Evolutionary conservation across 2,797 vertebrate species (phyloP).

Genomic region (Austrolebias charrua): DNA sequence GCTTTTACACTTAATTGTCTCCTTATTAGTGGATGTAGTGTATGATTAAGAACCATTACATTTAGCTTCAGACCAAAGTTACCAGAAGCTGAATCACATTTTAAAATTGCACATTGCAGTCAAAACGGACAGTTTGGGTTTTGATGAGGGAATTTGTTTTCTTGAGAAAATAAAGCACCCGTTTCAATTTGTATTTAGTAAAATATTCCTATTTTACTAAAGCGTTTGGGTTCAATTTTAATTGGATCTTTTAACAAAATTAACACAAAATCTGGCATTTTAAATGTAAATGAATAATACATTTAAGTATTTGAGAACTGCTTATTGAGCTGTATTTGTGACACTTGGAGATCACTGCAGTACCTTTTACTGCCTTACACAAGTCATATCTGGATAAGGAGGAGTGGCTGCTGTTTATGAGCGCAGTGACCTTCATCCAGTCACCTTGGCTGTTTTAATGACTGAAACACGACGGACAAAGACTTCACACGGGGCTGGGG

Average conservation of each 20-base stretch:
- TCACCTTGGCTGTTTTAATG: slow-evolving; percentile 60
- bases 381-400: slow-evolving; percentile 52
- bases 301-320: slow-evolving; percentile 5
- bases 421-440: slow-evolving; percentile 52
- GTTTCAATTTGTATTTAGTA: neutral
- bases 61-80: slow-evolving; percentile 18
- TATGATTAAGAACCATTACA: slow-evolving; percentile 12
- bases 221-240: neutral
- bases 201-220: neutral
- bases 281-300: too few relatives aligned
- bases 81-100: slow-evolving; percentile 10
- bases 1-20: slow-evolving; percentile 31
- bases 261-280: neutral
- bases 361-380: slow-evolving; percentile 22
- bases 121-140: slow-evolving; percentile 1
- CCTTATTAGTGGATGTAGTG: slow-evolving; percentile 9
- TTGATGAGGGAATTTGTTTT: neutral
- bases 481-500: slow-evolving; percentile 8
- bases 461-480: slow-evolving; percentile 50
- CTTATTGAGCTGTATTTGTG: slow-evolving; percentile 6
- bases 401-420: slow-evolving; percentile 44
- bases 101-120: slow-evolving; percentile 13
- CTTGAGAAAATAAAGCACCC: too few relatives aligned
- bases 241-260: neutral
- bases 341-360: slow-evolving; percentile 31